A percentile compares a stretch with the other conserved stretches of the same genome.
Conservation (phyloP, 2,888 invertebrate genomes). For the Amphipoea lucens region DNA sequence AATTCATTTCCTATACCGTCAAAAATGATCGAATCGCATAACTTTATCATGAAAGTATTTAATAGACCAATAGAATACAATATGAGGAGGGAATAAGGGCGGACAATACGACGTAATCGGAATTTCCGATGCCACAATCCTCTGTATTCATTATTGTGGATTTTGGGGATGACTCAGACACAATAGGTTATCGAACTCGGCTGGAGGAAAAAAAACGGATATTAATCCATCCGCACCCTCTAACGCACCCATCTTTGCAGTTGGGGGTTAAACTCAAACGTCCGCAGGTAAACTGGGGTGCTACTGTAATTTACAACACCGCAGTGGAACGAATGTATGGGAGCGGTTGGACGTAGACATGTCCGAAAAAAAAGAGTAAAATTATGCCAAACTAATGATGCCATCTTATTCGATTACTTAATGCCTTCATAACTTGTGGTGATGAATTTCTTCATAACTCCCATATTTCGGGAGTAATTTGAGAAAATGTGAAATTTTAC, state of each 20-base stretch:
- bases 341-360: no score
- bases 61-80: constrained; percentile 40
- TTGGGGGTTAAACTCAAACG: constrained; percentile 59
- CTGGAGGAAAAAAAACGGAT: constrained; percentile 59
- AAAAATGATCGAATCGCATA: constrained; percentile 21
- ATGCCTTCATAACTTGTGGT: no score
- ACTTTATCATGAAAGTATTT: constrained; percentile 38
- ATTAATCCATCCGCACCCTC: constrained; percentile 65
- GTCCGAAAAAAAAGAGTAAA: no score
- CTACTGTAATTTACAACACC: constrained; percentile 53
- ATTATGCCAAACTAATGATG: no score
- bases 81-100: constrained; percentile 35
- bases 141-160: constrained; percentile 66
- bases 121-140: constrained; percentile 62
- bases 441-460: no score
- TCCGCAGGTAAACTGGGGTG: constrained; percentile 65
- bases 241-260: constrained; percentile 61
- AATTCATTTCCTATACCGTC: constrained; percentile 15
- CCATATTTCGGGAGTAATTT: no score
- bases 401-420: no score
- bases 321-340: no score
- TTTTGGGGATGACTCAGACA: constrained; percentile 72
- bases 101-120: constrained; percentile 58
- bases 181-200: constrained; percentile 71
- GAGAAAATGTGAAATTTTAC: no score